A percentile compares a stretch with the other conserved stretches of the same genome.
phyloP scores from a whole-genome alignment of 2,113 vertebrate genomes.

The Corythaixoides concolor region DNA sequence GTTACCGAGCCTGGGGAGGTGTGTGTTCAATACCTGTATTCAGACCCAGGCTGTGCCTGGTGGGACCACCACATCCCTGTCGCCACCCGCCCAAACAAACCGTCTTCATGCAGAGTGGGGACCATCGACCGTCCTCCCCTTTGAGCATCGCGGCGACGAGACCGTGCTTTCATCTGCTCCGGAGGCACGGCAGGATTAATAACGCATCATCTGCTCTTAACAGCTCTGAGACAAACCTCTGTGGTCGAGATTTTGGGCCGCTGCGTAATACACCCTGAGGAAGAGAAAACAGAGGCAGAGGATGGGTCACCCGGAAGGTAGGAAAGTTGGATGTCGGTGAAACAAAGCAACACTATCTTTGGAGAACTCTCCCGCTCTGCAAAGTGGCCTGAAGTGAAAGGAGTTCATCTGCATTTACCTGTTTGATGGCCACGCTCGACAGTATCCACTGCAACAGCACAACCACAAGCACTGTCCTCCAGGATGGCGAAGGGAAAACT shows the following conservation, averaged over 20 bases:
- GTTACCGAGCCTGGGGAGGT: rapidly evolving
- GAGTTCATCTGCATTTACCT: neutral
- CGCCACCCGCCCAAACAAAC: rapidly evolving
- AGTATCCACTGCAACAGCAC: neutral
- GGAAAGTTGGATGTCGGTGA: neutral
- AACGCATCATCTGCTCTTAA: neutral
- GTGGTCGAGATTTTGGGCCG: neutral
- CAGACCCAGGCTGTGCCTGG: rapidly evolving
- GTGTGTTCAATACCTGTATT: neutral
- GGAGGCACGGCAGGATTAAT: neutral
- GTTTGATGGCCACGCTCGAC: neutral
- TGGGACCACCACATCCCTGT: neutral
- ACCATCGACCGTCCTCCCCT: neutral
- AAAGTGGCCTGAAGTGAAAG: neutral
- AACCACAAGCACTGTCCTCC: neutral
- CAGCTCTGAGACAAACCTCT: neutral
- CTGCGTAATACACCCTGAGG: neutral
- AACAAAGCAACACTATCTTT: neutral
- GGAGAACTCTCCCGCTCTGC: neutral
- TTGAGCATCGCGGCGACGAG: rapidly evolving
- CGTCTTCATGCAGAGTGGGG: rapidly evolving
- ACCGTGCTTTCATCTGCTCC: neutral
- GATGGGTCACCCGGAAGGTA: neutral
- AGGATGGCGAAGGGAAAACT: neutral
- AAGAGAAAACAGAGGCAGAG: neutral